Percentiles rank a stretch among this genome's conserved stretches.
Conservation (phyloP, 2,888 invertebrate genomes). For the Drosophila borealis region DNA sequence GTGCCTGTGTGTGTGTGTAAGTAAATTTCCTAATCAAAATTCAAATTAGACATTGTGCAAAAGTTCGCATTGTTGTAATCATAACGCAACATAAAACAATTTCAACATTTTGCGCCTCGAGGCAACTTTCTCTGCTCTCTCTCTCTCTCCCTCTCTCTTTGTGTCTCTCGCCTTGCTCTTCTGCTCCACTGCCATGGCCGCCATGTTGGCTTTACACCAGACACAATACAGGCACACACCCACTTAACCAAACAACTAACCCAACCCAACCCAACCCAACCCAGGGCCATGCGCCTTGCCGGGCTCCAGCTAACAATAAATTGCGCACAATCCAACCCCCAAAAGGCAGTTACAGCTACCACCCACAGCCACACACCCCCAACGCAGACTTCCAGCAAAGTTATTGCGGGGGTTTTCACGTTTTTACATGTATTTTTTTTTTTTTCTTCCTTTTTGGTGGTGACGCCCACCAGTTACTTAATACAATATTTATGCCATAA, state of each 20-base stretch:
- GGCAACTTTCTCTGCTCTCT: constrained; percentile 34
- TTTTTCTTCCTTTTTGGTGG: constrained; percentile 61
- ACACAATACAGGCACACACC: constrained; percentile 52
- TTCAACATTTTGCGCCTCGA: constrained; percentile 73
- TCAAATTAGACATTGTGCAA: constrained; percentile 83
- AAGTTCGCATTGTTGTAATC: constrained; percentile 80
- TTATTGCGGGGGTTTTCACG: constrained; percentile 15
- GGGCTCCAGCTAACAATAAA: constrained; percentile 68
- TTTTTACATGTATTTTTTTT: not conserved
- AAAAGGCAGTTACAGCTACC: constrained; percentile 32
- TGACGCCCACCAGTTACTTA: constrained; percentile 82
- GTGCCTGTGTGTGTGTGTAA: constrained; percentile 61
- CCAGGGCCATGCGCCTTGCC: constrained; percentile 8
- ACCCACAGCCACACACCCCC: constrained; percentile 19
- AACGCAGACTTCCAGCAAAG: constrained; percentile 3
- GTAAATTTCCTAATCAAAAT: constrained; percentile 85
- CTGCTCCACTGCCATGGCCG: constrained; percentile 40
- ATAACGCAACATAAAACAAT: constrained; percentile 79
- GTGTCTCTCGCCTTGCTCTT: not conserved
- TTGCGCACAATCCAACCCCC: constrained; percentile 80
- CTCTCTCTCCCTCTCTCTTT: not conserved
- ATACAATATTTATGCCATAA: constrained; percentile 81
- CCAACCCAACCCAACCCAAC: constrained; percentile 38
- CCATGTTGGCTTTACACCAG: constrained; percentile 67
- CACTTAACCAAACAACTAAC: constrained; percentile 57